phyloP scores from a whole-genome alignment of 2,113 vertebrate species.

The Rostratula benghalensis region DNA sequence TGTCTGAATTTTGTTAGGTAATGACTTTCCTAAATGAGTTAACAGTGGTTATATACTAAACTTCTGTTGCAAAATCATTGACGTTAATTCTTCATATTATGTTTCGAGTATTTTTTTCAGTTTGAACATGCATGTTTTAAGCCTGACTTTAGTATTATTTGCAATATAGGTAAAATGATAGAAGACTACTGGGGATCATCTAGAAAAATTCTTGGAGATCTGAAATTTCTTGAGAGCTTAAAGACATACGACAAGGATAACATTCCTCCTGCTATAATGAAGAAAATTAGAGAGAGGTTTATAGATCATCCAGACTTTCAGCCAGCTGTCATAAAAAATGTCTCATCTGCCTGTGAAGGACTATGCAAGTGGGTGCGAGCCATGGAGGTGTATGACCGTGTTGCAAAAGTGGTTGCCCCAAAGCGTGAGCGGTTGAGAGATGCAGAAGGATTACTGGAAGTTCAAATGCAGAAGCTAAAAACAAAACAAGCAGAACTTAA shows the following conservation, averaged over 20 bases:
- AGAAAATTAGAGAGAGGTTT: conserved; percentile 88
- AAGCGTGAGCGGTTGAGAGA: conserved; percentile 81
- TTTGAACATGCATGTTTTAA: background rate
- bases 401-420: conserved; percentile 89
- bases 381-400: conserved; percentile 89
- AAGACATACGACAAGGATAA: conserved; percentile 89
- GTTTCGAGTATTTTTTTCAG: background rate
- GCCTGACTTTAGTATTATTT: conserved; percentile 23
- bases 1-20: background rate
- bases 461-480: conserved; percentile 83
- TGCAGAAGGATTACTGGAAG: conserved; percentile 77
- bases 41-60: background rate
- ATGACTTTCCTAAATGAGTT: background rate
- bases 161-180: conserved; percentile 87
- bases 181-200: conserved; percentile 92
- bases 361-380: conserved; percentile 93
- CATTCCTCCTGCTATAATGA: conserved; percentile 81
- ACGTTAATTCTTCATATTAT: background rate
- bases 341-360: conserved; percentile 92
- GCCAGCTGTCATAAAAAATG: conserved; percentile 86
- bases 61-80: background rate
- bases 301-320: conserved; percentile 88
- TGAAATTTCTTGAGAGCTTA: conserved; percentile 90
- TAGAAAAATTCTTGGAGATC: conserved; percentile 87
- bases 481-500: conserved; percentile 87